A percentile compares a stretch with the other conserved stretches of the same genome.
phyloP scores from a whole-genome alignment of 2,113 vertebrate species.

The Ochotona princeps region DNA sequence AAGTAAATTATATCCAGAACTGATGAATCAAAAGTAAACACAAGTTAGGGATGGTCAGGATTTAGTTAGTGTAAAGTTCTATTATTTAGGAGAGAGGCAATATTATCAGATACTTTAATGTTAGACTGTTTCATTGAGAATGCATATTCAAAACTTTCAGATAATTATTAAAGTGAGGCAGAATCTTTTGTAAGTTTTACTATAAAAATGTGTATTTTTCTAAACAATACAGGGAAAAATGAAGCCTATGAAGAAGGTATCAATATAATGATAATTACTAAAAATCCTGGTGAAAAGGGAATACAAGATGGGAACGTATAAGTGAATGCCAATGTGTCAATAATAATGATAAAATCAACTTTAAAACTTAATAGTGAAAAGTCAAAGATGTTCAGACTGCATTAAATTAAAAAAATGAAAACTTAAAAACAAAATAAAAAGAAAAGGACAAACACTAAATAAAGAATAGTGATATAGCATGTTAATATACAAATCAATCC shows the following conservation, averaged over 20 bases:
- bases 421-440: constrained; percentile 9
- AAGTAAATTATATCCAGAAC: background rate
- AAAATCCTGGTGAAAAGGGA: background rate
- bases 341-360: background rate
- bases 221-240: background rate
- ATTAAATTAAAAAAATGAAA: background rate
- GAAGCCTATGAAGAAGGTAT: background rate
- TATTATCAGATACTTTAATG: background rate
- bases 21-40: background rate
- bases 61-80: background rate
- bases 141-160: background rate
- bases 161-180: background rate
- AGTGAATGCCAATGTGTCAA: background rate
- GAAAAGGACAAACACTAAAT: background rate
- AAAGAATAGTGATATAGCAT: background rate
- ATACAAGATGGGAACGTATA: background rate
- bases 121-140: background rate
- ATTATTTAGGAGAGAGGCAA: background rate
- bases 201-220: background rate
- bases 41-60: background rate
- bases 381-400: background rate
- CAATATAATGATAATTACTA: background rate
- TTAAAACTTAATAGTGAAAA: constrained; percentile 14
- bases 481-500: background rate
- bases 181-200: background rate